A percentile compares a stretch with the other conserved stretches of the same genome.
phyloP scores from a whole-genome alignment of 2,113 vertebrate genomes.

The Piaya cayana region DNA sequence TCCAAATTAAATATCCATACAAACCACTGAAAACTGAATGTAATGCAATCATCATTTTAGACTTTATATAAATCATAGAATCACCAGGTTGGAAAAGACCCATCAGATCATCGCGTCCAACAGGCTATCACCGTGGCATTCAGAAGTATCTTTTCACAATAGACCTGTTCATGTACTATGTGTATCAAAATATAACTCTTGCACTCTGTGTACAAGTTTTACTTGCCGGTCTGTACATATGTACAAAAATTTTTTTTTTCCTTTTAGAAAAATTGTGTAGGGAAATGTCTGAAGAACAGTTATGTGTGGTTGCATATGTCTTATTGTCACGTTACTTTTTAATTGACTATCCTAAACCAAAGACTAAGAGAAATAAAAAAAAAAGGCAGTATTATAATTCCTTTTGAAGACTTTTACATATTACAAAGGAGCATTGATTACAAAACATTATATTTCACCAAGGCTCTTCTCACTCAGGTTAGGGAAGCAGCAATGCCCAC shows the following conservation, averaged over 20 bases:
- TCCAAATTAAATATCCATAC: conserved; percentile 40
- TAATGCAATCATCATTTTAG: conserved; percentile 1
- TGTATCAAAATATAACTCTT: not conserved
- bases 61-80: conserved; percentile 6
- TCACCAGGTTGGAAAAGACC: no score
- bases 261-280: accelerated
- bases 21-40: conserved; percentile 25
- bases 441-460: not conserved
- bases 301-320: accelerated
- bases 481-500: not conserved
- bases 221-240: not conserved
- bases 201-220: not conserved
- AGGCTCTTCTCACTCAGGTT: not conserved
- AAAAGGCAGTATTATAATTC: not conserved
- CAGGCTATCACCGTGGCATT: not conserved
- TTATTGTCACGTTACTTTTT: accelerated
- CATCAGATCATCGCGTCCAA: no score
- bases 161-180: not conserved
- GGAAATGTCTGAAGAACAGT: not conserved
- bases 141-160: not conserved
- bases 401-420: not conserved
- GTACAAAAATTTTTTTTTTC: accelerated
- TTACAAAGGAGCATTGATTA: not conserved
- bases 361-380: no score
- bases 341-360: not conserved